Base-by-base conservation (phyloP, 2,797 vertebrate genomes). In the Chaenodraco wilsoni region DNA sequence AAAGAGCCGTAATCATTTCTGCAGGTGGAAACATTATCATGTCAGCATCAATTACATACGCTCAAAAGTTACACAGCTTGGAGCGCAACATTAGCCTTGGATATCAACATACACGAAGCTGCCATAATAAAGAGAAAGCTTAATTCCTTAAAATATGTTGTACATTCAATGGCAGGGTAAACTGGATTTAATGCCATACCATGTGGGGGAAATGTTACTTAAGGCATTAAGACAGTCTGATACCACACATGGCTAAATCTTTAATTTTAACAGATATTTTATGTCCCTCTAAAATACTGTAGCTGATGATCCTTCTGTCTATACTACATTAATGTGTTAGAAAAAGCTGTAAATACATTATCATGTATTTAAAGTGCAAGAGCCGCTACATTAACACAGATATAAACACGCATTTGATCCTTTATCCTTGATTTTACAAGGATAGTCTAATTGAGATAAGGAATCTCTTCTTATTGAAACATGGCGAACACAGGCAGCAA, bases 21-120 rank as follows among this genome's bases (percentile, higher is more conserved):
- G 68, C 76, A 76, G 82, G 70, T 78, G 73, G 60, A 83, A 62
- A 73, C 52, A 56, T 59, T 65, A 46, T 13, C 8, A 55, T 71
- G 68, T 79, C 68, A 72, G 58, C 19, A 40, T 55, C 1, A 27
- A 56, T 82, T 66, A 37, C 11, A 1, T 31, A 13, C 13, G 15
- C 16, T 66, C 19, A 61, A 49, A 79, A 44, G 4, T 9, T 21
- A 19, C 37, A 43, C 31, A 55, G 45, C 76, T 62, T 49, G n/a
- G 69, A 27, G 21, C 19, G 46, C 31, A 50, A 64, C 45, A 69
- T 69, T 43, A 65, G 51, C 33, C 43, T 37, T 33, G 12, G 27
- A 71, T 50, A 60, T 44, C 13, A 31, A 41, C 31, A 49, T 33
- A 69, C 19, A 62, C 14, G 66, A 60, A 74, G 12, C 23, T 54